phyloP scores from a whole-genome alignment of 2,113 vertebrate genomes.

The Columba livia region DNA sequence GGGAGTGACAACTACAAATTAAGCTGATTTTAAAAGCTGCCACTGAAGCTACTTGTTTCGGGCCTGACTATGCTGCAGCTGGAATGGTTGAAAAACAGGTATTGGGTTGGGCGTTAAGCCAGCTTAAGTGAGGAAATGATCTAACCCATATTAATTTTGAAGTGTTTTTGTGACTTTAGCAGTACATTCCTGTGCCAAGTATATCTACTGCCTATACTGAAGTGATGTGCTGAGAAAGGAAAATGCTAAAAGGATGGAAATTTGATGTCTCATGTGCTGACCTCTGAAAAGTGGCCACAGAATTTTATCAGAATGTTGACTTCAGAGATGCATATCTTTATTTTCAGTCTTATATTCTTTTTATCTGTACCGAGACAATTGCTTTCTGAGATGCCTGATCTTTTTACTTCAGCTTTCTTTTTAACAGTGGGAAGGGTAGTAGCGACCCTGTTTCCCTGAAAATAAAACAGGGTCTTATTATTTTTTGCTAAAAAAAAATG shows the following conservation, averaged over 20 bases:
- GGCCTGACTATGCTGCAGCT: background rate
- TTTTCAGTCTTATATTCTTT: background rate
- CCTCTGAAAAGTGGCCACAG: background rate
- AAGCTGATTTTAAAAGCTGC: background rate
- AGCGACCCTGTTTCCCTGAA: background rate
- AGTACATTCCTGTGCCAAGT: background rate
- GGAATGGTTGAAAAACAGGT: background rate
- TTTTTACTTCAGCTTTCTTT: conserved; percentile 13
- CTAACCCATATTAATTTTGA: background rate
- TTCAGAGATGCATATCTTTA: background rate
- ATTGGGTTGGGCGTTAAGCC: background rate
- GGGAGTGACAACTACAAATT: background rate
- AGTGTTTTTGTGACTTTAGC: background rate
- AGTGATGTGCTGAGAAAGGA: background rate
- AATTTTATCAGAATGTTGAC: background rate
- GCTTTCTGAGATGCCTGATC: background rate
- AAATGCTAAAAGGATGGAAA: background rate
- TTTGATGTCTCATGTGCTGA: background rate
- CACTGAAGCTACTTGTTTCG: background rate
- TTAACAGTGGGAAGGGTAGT: background rate
- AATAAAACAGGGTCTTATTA: too few relatives aligned
- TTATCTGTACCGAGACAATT: background rate
- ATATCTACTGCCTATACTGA: background rate
- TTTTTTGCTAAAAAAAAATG: too few relatives aligned
- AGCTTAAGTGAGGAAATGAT: background rate